Evolutionary conservation across 2,888 invertebrate species (phyloP), one percentile per base, ranked within the genome.

Genomic region (Trichogramma dendrolimi): DNA sequence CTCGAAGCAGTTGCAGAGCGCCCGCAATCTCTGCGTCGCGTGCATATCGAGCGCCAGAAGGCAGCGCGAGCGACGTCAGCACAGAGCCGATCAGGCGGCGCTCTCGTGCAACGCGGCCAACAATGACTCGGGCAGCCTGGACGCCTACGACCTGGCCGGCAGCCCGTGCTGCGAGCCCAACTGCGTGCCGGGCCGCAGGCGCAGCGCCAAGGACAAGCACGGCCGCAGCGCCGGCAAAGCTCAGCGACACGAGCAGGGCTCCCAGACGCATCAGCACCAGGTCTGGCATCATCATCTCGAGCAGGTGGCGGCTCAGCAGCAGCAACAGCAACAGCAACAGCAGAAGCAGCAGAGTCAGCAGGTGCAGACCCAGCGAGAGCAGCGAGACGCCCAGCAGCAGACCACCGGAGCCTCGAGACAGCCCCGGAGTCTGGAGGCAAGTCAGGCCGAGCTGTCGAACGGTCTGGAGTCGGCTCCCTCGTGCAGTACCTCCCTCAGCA

Each of bases 121-220:
- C 3, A 67, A 71, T 39, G 92, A 91, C 70, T 88, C 88, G 62
- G 88, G 88, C 52, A 92, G 91, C 71, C 81, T 92, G 58, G 92
- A 92, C 75, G 92, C 92, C 4, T 93, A 93, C 70, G 92, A 92
- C 75, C 80, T 92, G 55, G 92, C 92, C 0, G 48, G 48, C 11
- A 91, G 91, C 74, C 91, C 92, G 0, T 92, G 92, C 73, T 92
- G 92, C 76, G 91, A 92, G 76, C 89, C 92, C 0, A 89, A 91
- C 69, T 93, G 92, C 74, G 91, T 92, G 55, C 92, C 92, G 4
- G 86, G 86, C 59, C 80, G 69, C 73, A 80, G 76, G 58, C 80
- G 84, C 39, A 84, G 85, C 69, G 84, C 84, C 70, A 84, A 85
- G 68, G 85, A 85, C 68, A 84, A 85, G 70, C 84, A 27, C 27